phyloP scores from a whole-genome alignment of 2,113 vertebrate genomes.

The Peromyscus leucopus region DNA sequence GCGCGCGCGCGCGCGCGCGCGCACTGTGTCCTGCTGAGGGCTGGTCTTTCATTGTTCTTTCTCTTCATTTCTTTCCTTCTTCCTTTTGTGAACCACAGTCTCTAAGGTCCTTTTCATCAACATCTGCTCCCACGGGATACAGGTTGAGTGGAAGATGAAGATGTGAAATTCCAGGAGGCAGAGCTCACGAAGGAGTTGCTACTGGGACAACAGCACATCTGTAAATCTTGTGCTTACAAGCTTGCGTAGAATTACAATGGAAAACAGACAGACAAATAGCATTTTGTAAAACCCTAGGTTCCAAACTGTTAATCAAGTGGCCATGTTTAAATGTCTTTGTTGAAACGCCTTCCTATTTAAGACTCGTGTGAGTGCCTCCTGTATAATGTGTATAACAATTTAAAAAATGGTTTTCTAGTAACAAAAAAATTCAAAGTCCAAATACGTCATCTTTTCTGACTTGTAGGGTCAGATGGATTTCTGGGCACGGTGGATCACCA shows the following conservation, averaged over 20 bases:
- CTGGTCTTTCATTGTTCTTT: neutral
- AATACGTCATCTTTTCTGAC: neutral
- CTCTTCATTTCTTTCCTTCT: neutral
- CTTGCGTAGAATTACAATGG: neutral
- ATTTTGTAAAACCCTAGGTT: neutral
- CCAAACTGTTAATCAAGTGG: slow-evolving; percentile 32
- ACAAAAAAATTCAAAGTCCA: slow-evolving; percentile 10
- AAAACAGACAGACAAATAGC: neutral
- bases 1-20: no score
- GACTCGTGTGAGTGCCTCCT: neutral
- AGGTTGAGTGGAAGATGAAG: neutral
- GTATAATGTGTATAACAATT: neutral
- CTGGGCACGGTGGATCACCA: neutral
- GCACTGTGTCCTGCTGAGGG: neutral
- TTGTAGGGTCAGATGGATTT: neutral
- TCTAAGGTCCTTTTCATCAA: neutral
- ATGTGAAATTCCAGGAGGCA: neutral
- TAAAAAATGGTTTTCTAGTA: neutral
- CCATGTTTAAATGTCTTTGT: neutral
- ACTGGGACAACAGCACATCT: neutral
- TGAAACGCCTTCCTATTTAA: slow-evolving; percentile 39
- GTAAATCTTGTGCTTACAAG: neutral
- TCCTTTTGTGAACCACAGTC: neutral
- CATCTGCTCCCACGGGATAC: neutral
- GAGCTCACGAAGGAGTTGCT: neutral